Percentiles rank a stretch among this genome's conserved stretches.
phyloP scores from a whole-genome alignment of 2,888 invertebrate genomes.

The Altica lythri region DNA sequence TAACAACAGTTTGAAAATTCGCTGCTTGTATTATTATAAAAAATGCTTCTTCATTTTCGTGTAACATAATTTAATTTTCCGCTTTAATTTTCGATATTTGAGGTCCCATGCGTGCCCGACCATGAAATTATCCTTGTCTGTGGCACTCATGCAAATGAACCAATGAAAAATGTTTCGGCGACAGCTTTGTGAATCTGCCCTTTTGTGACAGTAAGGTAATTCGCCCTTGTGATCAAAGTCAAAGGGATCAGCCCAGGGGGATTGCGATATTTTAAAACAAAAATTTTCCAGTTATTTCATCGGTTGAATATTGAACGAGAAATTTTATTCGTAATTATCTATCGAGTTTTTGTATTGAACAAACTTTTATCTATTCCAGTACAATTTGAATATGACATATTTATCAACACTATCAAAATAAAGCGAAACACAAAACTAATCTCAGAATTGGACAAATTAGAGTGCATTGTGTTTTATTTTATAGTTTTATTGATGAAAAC shows the following conservation, averaged over 20 bases:
- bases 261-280: conserved; percentile 1
- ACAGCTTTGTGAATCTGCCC: conserved; percentile 17
- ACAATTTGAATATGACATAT: no score
- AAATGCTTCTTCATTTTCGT: conserved; percentile 17
- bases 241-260: background rate
- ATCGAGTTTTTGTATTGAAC: no score
- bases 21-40: no score
- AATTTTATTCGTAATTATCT: background rate
- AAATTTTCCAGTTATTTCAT: background rate
- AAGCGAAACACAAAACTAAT: no score
- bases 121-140: conserved; percentile 22
- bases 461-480: no score
- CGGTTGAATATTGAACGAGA: background rate
- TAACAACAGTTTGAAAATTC: no score
- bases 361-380: no score
- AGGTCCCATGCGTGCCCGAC: conserved; percentile 19
- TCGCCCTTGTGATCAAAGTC: conserved; percentile 10
- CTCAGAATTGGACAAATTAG: no score
- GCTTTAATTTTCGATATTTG: conserved; percentile 23
- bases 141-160: conserved; percentile 25
- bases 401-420: no score
- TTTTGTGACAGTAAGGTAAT: conserved; percentile 23
- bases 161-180: conserved; percentile 23
- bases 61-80: conserved; percentile 23
- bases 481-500: no score